phyloP scores from a whole-genome alignment of 2,113 vertebrate genomes.

The Ranitomeya variabilis region DNA sequence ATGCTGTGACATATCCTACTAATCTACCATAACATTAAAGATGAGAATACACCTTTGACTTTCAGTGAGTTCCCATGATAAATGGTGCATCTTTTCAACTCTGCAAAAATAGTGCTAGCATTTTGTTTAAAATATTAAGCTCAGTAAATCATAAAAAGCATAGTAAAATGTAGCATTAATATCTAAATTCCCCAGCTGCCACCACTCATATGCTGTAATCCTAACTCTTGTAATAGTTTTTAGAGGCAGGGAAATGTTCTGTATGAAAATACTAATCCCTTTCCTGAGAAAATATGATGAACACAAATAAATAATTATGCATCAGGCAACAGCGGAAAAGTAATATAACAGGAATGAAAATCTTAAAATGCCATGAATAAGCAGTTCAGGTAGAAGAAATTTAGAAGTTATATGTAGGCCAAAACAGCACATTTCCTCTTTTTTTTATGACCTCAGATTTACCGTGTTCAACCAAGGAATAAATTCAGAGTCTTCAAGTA shows the following conservation, averaged over 20 bases:
- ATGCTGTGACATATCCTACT: neutral
- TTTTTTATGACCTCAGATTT: neutral
- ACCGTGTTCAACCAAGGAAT: conserved; percentile 15
- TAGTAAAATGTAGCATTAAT: conserved; percentile 46
- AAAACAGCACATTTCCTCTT: neutral
- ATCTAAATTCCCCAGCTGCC: conserved; percentile 49
- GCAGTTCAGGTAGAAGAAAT: conserved; percentile 46
- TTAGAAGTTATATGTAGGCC: conserved; percentile 13
- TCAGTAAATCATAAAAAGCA: neutral
- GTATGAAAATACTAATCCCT: conserved; percentile 51
- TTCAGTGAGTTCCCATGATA: neutral
- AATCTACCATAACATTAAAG: neutral
- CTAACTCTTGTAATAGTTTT: conserved; percentile 50
- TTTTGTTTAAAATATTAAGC: conserved; percentile 14
- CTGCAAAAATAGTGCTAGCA: neutral
- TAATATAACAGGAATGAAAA: conserved; percentile 38
- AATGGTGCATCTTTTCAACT: neutral
- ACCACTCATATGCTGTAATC: conserved; percentile 48
- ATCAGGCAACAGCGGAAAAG: conserved; percentile 37
- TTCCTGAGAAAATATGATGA: conserved; percentile 52
- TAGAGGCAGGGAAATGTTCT: conserved; percentile 31
- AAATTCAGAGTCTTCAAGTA: neutral
- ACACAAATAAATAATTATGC: conserved; percentile 51
- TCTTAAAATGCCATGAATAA: conserved; percentile 49
- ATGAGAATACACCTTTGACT: neutral